Conservation (phyloP, 53 echinoderm and acorn worm species). For the Echinometra lucunter region DNA sequence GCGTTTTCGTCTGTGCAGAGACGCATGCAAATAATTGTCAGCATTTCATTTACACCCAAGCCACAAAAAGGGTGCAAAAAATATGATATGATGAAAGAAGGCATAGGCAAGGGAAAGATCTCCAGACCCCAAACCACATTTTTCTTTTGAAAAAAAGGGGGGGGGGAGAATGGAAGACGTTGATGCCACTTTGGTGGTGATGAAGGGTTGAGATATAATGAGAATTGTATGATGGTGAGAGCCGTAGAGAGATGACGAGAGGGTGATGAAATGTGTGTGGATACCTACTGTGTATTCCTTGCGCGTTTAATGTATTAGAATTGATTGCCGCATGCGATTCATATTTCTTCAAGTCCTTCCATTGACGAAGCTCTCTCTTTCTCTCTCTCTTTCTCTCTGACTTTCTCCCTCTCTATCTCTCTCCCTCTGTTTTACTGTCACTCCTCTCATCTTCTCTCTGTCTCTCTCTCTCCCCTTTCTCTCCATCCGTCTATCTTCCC, state of each 20-base stretch:
- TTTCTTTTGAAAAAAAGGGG: too few species aligned
- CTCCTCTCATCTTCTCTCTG: neutral
- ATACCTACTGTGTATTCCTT: constrained; percentile 6
- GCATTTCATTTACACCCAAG: constrained; percentile 55
- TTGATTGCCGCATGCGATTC: constrained; percentile 63
- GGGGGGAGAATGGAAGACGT: neutral
- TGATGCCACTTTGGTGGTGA: neutral
- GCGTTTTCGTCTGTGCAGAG: constrained; percentile 58
- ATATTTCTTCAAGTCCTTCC: constrained; percentile 25
- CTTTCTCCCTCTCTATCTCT: neutral
- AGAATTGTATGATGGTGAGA: constrained; percentile 26
- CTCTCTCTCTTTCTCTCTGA: neutral
- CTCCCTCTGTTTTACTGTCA: neutral
- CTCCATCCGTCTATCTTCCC: neutral
- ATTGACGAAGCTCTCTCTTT: neutral
- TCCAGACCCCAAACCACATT: constrained; percentile 27
- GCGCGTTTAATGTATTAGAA: constrained; percentile 42
- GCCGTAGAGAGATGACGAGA: neutral
- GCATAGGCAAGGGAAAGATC: neutral
- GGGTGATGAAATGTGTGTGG: constrained; percentile 24
- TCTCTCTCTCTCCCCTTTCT: neutral
- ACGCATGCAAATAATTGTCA: constrained; percentile 65
- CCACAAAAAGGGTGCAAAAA: constrained; percentile 2
- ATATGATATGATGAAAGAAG: constrained; percentile 21
- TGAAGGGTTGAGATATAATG: constrained; percentile 34